phyloP scores from a whole-genome alignment of 1,140 invertebrate genomes.

The Heliconius hewitsoni region DNA sequence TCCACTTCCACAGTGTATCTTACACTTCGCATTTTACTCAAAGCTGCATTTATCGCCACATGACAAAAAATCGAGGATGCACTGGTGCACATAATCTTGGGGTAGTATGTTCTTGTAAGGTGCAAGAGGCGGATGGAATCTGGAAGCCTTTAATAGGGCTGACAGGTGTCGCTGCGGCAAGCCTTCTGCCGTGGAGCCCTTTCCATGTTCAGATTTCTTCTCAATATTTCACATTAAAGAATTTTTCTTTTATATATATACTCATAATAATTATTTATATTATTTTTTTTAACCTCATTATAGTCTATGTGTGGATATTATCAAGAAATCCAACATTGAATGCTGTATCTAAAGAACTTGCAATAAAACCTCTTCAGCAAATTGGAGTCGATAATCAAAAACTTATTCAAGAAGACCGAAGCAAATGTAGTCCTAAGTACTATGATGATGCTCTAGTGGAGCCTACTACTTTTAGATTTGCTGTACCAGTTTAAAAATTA shows the following conservation, averaged over 20 bases:
- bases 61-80: too few relatives aligned
- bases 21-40: too few relatives aligned
- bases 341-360: conserved; percentile 65
- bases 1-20: too few relatives aligned
- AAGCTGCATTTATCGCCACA: too few relatives aligned
- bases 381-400: conserved; percentile 48
- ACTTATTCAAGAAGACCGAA: conserved; percentile 58
- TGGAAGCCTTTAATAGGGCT: too few relatives aligned
- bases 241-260: not conserved
- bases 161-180: too few relatives aligned
- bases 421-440: conserved; percentile 65
- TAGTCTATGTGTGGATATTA: conserved; percentile 74
- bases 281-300: conserved; percentile 34
- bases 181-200: too few relatives aligned
- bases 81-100: too few relatives aligned
- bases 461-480: conserved; percentile 65
- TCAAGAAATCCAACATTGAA: conserved; percentile 64
- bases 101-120: too few relatives aligned
- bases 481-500: conserved; percentile 56
- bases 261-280: not conserved
- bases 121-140: too few relatives aligned
- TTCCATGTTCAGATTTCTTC: too few relatives aligned
- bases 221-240: too few relatives aligned
- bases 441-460: conserved; percentile 55
- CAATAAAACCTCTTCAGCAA: conserved; percentile 52